These are phyloP conservation scores for Bos indicus DNA, from an alignment of 2,113 vertebrate genomes.

Conservation along the genomic window DNA sequence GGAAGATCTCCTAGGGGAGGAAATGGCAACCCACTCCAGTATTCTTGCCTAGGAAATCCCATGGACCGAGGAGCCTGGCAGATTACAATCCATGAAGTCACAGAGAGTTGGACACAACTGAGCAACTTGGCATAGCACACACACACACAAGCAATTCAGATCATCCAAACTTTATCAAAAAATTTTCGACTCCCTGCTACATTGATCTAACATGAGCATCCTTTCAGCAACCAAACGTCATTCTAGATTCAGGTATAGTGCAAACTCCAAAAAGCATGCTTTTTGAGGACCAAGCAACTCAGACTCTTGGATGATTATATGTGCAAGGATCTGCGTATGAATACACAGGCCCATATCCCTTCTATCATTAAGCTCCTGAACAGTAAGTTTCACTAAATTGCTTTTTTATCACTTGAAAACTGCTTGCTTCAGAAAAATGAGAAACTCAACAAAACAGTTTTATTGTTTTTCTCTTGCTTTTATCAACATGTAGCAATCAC, in stretches of 20 bases:
- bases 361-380: not conserved
- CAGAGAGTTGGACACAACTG: not conserved
- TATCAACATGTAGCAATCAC: slow-evolving; percentile 53
- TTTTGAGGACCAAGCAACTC: not conserved
- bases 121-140: not conserved
- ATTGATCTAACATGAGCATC: not conserved
- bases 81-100: not conserved
- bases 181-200: not conserved
- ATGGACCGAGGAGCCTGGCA: not conserved
- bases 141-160: not conserved
- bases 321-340: not conserved
- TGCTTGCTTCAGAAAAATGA: not conserved
- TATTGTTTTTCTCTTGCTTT: not conserved
- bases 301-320: not conserved
- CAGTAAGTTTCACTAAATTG: not conserved
- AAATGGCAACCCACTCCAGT: not conserved
- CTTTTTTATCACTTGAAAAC: not conserved
- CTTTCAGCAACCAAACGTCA: not conserved
- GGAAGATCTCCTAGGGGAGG: not conserved
- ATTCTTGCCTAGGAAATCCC: not conserved
- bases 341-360: not conserved
- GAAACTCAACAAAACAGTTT: not conserved
- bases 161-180: not conserved
- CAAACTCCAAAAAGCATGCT: not conserved
- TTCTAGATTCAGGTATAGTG: not conserved